Evolutionary conservation across 2,888 invertebrate species (phyloP), one percentile per base, ranked within the genome.

Genomic region (Macrophya alboannulata): DNA sequence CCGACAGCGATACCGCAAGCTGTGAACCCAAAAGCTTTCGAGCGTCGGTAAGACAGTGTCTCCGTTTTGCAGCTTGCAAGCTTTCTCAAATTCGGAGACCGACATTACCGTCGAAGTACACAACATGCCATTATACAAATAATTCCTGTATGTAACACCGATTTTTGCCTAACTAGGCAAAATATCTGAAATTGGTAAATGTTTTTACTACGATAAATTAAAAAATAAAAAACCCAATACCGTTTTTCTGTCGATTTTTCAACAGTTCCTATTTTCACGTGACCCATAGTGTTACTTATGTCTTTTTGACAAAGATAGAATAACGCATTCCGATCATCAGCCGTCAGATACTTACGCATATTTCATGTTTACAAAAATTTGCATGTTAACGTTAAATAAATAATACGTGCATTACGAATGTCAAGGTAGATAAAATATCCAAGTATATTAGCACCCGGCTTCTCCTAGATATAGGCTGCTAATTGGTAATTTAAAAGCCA

Each of bases 21-120:
- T 51, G 31, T 51, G 9, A 37, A 25, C 31, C 17, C 51, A 5
- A 17, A 40, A 62, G 43, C 21, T 62, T 4, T 59, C 40, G 37
- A 59, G 8, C 21, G 79, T 79, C 59, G 81, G 81, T 81, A 81
- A 81, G 43, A 43, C 40, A 31, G 10, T 62, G 10, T 59, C 4
- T 59, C 25, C 3, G 1, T 25, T n/a, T n/a, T 37, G 12, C 6
- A 62, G 25, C 81, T 81, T 77, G 55, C 77, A 77, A 77, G 77
- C 77, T 37, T 12, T 55, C 55, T 0, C 1, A 6, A 51, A 31
- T 17, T n/a, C 9, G 10, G 77, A 77, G 31, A 25, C 77, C 77
- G 55, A 55, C 25, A 31, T 77, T 77, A 77, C 77, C 77, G 37
- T 37, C 77, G 31, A 25, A 55, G 31, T 17, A 55, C n/a, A 17